Conservation (phyloP, 2,888 invertebrate genomes). For the Cinara cedri region DNA sequence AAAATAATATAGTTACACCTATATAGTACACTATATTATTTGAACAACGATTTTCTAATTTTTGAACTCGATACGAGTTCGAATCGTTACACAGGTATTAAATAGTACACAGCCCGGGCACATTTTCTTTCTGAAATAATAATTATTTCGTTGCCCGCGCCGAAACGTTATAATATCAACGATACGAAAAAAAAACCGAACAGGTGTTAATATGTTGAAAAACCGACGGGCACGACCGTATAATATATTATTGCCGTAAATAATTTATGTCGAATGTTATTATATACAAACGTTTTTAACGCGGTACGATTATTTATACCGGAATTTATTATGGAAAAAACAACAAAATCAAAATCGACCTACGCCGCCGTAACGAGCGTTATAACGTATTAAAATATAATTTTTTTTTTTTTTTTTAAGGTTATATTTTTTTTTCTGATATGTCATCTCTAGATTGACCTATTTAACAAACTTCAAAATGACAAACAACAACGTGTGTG, state of each 20-base stretch:
- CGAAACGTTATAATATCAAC: background rate
- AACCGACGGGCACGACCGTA: constrained; percentile 18
- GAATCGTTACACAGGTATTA: too few relatives aligned
- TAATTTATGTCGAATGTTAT: too few relatives aligned
- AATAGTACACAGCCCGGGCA: background rate
- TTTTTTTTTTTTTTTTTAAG: background rate
- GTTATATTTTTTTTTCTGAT: background rate
- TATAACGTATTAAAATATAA: background rate
- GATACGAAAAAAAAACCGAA: background rate
- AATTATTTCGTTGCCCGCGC: background rate
- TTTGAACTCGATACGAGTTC: too few relatives aligned
- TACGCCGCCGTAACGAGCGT: background rate
- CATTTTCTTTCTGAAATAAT: background rate
- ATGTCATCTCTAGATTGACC: background rate
- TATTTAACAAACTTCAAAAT: background rate
- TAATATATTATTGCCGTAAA: background rate
- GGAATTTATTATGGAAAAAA: background rate
- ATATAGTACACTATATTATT: too few relatives aligned
- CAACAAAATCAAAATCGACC: constrained; percentile 25
- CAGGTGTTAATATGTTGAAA: background rate
- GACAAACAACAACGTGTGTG: background rate
- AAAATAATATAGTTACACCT: too few relatives aligned
- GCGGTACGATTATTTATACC: constrained; percentile 5
- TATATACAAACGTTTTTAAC: constrained; percentile 7
- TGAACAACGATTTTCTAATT: too few relatives aligned